phyloP scores from a whole-genome alignment of 2,797 vertebrate genomes.

The Leptoclinus maculatus region DNA sequence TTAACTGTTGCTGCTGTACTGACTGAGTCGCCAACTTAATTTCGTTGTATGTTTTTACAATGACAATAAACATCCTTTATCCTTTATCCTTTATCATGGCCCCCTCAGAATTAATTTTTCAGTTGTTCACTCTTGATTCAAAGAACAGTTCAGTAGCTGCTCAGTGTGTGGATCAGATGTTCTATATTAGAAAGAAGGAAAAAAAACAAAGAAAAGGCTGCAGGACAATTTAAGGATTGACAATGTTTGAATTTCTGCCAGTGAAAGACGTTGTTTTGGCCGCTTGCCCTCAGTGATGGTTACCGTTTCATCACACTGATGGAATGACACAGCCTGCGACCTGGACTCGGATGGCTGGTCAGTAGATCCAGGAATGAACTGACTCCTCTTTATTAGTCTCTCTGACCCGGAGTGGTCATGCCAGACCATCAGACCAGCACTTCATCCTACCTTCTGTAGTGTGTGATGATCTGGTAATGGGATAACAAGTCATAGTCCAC shows the following conservation, averaged over 20 bases:
- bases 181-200: neutral
- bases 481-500: conserved; percentile 63
- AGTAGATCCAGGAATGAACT: conserved; percentile 25
- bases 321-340: conserved; percentile 29
- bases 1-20: no score
- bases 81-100: no score
- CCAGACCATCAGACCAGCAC: conserved; percentile 29
- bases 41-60: no score
- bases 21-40: no score
- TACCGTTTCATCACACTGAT: conserved; percentile 38
- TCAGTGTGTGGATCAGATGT: neutral
- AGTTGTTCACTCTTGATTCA: neutral
- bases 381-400: conserved; percentile 57
- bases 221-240: neutral
- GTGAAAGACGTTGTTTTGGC: conserved; percentile 25
- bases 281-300: conserved; percentile 1
- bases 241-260: neutral
- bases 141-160: neutral
- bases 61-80: no score
- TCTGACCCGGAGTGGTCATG: conserved; percentile 27
- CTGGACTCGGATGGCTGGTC: conserved; percentile 15
- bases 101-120: neutral
- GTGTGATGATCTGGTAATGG: conserved; percentile 56
- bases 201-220: neutral
- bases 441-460: conserved; percentile 22